phyloP scores from a whole-genome alignment of 2,113 vertebrate species.

The Phaethon lepturus region DNA sequence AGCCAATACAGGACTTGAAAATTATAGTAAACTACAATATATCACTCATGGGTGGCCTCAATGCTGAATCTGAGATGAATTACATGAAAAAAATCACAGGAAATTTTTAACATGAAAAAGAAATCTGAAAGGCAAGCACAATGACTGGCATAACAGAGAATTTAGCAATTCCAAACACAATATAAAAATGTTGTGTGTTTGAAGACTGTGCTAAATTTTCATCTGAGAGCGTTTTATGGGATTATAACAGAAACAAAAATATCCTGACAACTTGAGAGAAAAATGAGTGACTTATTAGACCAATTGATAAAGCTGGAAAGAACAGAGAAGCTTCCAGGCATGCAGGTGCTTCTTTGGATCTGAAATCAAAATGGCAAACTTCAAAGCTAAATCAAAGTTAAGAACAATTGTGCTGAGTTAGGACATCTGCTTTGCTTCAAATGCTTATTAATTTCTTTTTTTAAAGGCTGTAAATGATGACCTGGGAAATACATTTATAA shows the following conservation, averaged over 20 bases:
- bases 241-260: background rate
- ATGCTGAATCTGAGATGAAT: background rate
- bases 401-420: background rate
- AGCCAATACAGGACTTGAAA: background rate
- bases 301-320: background rate
- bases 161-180: background rate
- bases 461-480: slow-evolving; percentile 8
- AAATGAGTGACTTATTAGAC: background rate
- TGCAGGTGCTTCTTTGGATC: background rate
- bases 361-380: background rate
- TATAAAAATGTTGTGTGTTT: background rate
- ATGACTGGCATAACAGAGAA: background rate
- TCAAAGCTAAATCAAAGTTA: slow-evolving; percentile 2
- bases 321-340: background rate
- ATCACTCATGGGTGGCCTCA: background rate
- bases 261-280: background rate
- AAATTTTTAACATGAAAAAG: background rate
- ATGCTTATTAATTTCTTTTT: background rate
- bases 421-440: slow-evolving; percentile 14
- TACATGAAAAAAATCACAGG: background rate
- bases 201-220: background rate
- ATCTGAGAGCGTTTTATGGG: background rate
- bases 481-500: background rate
- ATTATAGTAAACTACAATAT: background rate
- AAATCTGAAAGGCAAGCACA: background rate